Evolutionary conservation across 1,140 invertebrate species (phyloP).

Genomic region (Ceratina australensis): DNA sequence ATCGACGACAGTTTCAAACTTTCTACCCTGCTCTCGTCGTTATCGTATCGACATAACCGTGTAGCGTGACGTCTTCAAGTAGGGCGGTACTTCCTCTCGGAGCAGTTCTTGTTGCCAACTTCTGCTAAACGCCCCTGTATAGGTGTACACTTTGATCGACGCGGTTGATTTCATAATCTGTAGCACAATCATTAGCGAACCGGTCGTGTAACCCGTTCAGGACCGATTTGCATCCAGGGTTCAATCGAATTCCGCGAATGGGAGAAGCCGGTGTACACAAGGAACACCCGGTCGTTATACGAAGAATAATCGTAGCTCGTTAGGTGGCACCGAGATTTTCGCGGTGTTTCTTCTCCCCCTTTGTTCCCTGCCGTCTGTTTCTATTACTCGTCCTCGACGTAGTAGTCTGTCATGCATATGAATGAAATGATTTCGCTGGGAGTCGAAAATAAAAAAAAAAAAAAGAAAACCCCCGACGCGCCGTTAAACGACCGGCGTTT

Average conservation of each 20-base stretch:
- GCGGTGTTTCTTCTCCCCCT: constrained; percentile 20
- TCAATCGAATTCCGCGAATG: not conserved
- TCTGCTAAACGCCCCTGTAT: not conserved
- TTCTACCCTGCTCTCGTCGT: not conserved
- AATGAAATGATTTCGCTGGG: constrained; percentile 65
- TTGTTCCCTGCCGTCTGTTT: constrained; percentile 9
- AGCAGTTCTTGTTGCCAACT: constrained; percentile 8
- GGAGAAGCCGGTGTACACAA: constrained; percentile 33
- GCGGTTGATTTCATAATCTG: not conserved
- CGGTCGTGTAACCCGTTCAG: no score
- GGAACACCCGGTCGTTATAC: constrained; percentile 57
- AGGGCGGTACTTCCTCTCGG: not conserved
- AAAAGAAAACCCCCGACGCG: no score
- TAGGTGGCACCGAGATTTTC: constrained; percentile 55
- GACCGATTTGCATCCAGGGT: not conserved
- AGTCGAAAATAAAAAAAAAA: constrained; percentile 50
- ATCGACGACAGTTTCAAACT: not conserved
- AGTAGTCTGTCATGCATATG: constrained; percentile 67
- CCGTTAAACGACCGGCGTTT: constrained; percentile 66
- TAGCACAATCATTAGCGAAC: no score
- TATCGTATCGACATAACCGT: not conserved
- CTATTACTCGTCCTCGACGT: constrained; percentile 19
- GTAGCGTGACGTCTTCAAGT: not conserved
- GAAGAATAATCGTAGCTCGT: constrained; percentile 66
- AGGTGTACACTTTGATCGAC: not conserved